Evolutionary conservation across 2,888 invertebrate genomes (phyloP), one percentile per base, ranked within the genome.

Genomic region (Ditula angustiorana): DNA sequence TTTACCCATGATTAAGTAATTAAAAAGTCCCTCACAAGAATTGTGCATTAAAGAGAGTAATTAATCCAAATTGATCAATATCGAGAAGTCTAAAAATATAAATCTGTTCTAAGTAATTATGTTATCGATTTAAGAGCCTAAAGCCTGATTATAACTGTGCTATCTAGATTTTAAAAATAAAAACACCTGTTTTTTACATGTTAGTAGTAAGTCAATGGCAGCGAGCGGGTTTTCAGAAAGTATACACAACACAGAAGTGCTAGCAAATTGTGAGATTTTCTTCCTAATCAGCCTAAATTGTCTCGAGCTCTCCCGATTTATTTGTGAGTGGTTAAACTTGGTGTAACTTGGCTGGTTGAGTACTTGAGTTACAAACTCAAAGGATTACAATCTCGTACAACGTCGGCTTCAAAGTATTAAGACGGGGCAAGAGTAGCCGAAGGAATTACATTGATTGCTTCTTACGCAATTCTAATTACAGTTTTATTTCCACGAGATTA

Each of bases 281-380:
- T 53, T 30, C 52, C 44, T 53, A 61, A 53, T 53, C 61, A 61
- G 44, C 44, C 44, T 55, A 47, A 61, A 61, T 47, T 61, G 35
- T 47, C 55, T 55, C 35, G 33, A 46, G 41, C 35, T 46, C 47
- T 41, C 41, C 23, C 21, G 52, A 61, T 61, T 61, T 61, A 53
- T 53, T 61, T 61, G 44, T 53, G 53, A 61, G 52, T 61, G 61
- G 61, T 53, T 61, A 61, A 61, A 61, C 53, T 61, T 53, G 41
- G 53, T 53, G 26, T 52, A 61, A 61, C 24, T 53, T 24, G 53
- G 61, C 24, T 53, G 61, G 61, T 33, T 53, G 61, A 53, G 61
- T 55, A 47, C 46, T 56, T 47, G 56, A 56, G 37, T 56, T 62
- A 56, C 46, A 55, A 61, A 62, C 49, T 62, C 56, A 30, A 28